A percentile compares a stretch with the other conserved stretches of the same genome.
Conservation (phyloP, 1,140 invertebrate genomes). For the Phthorimaea operculella region DNA sequence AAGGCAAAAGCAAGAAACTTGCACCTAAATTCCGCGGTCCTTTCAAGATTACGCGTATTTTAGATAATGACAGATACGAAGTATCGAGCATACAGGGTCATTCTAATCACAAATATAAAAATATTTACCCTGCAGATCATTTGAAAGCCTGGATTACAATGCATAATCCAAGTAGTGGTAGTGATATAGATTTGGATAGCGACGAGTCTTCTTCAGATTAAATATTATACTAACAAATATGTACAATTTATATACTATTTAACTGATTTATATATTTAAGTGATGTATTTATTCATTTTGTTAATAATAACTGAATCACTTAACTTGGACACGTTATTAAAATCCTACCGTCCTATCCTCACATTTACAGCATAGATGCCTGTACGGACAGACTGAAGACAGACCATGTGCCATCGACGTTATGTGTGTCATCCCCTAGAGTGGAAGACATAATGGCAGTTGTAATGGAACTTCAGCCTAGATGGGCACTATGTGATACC, state of each 20-base stretch:
- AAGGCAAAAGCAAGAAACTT: slow-evolving; percentile 13
- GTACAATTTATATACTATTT: no score
- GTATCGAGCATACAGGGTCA: slow-evolving; percentile 8
- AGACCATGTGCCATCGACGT: not conserved
- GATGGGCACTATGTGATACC: not conserved
- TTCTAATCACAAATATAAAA: slow-evolving; percentile 7
- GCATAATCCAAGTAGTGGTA: not conserved
- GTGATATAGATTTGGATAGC: not conserved
- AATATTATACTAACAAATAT: not conserved
- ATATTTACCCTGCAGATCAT: slow-evolving; percentile 11
- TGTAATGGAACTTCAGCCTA: not conserved
- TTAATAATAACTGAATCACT: no score
- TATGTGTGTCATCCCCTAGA: not conserved
- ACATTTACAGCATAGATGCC: not conserved
- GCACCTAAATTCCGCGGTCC: slow-evolving; percentile 9
- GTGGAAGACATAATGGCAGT: not conserved
- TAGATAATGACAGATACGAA: slow-evolving; percentile 11
- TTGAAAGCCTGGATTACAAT: slow-evolving; percentile 12
- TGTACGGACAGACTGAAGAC: not conserved
- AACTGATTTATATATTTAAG: not conserved
- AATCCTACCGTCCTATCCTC: not conserved
- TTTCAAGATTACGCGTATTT: slow-evolving; percentile 7
- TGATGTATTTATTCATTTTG: not conserved
- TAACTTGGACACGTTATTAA: not conserved
- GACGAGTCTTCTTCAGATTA: not conserved